phyloP scores from a whole-genome alignment of 2,797 vertebrate genomes.

The Alectoris magna region DNA sequence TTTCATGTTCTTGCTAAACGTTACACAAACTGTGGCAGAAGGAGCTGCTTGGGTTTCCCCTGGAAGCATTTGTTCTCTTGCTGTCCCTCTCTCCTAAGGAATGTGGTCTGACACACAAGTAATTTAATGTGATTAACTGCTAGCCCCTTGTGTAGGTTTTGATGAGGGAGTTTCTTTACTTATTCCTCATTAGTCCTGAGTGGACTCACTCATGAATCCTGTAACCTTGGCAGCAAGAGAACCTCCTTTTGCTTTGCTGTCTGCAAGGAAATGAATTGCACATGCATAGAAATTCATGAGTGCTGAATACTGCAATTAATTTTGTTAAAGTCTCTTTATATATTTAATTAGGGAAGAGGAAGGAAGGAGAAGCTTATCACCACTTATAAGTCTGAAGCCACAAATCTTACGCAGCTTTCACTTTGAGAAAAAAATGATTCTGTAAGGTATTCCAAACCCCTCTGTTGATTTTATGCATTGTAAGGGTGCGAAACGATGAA shows the following conservation, averaged over 20 bases:
- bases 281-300: conserved; percentile 55
- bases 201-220: conserved; percentile 48
- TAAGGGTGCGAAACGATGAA: conserved; percentile 43
- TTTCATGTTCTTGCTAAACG: neutral
- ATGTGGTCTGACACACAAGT: neutral
- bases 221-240: conserved; percentile 62
- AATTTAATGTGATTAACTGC: neutral
- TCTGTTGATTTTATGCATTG: conserved; percentile 64
- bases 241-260: conserved; percentile 46
- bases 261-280: conserved; percentile 59
- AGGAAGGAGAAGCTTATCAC: conserved; percentile 54
- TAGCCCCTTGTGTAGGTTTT: neutral
- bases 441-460: conserved; percentile 2
- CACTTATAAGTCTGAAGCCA: conserved; percentile 40
- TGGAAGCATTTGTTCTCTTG: neutral
- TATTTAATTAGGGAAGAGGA: conserved; percentile 46
- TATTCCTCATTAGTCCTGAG: conserved; percentile 28
- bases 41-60: neutral
- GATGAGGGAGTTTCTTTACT: conserved; percentile 37
- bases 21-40: neutral
- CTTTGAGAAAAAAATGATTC: conserved; percentile 58
- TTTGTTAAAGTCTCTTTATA: conserved; percentile 67
- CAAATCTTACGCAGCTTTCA: conserved; percentile 52
- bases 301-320: conserved; percentile 67
- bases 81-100: neutral